phyloP scores from a whole-genome alignment of 92 coral and sea anemone species.

The Desmophyllum pertusum region DNA sequence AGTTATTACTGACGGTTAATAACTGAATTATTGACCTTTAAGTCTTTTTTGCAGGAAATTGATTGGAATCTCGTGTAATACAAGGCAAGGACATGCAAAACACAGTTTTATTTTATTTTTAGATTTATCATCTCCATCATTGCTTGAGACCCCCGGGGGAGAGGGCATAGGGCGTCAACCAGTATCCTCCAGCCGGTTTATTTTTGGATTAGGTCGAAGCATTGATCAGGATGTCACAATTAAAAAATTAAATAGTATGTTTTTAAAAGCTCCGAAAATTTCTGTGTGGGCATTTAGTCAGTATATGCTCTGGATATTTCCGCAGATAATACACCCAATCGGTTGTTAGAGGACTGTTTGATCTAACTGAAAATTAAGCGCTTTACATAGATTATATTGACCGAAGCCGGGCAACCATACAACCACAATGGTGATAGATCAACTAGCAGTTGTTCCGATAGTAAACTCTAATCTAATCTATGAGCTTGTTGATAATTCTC shows the following conservation, averaged over 20 bases:
- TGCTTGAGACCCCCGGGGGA: too few relatives aligned
- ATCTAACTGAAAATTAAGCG: too few relatives aligned
- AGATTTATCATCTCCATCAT: too few relatives aligned
- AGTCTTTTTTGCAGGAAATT: not conserved
- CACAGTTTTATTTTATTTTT: not conserved
- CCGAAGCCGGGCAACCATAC: not conserved
- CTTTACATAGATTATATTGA: not conserved
- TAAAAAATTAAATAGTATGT: not conserved
- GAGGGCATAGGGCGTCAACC: too few relatives aligned
- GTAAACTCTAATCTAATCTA: too few relatives aligned
- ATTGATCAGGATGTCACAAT: not conserved
- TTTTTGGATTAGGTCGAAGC: too few relatives aligned
- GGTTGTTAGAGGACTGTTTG: too few relatives aligned
- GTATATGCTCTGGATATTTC: not conserved
- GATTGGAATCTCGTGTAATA: not conserved
- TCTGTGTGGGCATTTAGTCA: not conserved
- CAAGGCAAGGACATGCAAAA: not conserved
- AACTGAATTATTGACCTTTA: not conserved
- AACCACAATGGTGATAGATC: not conserved
- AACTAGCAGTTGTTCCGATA: not conserved
- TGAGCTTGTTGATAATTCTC: too few relatives aligned
- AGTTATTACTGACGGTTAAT: not conserved
- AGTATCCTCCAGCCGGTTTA: too few relatives aligned
- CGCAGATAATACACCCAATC: not conserved
- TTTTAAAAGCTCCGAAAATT: not conserved